Conservation (phyloP, 2,888 invertebrate genomes). For the Catonia carolina region DNA sequence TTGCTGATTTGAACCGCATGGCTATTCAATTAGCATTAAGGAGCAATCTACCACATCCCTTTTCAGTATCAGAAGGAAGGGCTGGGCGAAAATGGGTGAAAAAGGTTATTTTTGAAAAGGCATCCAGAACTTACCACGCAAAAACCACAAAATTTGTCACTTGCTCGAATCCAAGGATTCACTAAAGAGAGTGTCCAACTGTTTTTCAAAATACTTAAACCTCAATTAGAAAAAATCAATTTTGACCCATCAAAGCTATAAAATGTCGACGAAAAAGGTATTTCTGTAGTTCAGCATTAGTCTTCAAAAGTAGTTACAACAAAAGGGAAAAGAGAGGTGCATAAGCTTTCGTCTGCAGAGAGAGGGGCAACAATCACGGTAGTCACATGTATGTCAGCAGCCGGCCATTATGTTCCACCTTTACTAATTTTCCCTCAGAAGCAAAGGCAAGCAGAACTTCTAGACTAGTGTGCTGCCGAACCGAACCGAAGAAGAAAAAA, state of each 20-base stretch:
- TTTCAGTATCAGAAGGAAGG: neutral
- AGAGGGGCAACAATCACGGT: conserved; percentile 35
- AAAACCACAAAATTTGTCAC: conserved; percentile 22
- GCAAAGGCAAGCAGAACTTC: conserved; percentile 36
- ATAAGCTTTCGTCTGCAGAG: conserved; percentile 38
- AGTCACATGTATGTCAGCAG: no score
- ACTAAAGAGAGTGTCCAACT: conserved; percentile 16
- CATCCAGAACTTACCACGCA: conserved; percentile 24
- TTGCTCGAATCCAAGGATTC: conserved; percentile 24
- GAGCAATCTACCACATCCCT: neutral
- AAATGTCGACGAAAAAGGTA: conserved; percentile 40
- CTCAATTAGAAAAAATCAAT: conserved; percentile 30
- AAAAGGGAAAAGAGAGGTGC: conserved; percentile 38
- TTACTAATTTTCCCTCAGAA: conserved; percentile 39
- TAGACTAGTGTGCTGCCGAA: no score
- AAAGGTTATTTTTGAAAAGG: conserved; percentile 19
- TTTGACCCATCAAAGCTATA: conserved; percentile 34
- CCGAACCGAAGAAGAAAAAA: no score
- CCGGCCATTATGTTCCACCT: conserved; percentile 40
- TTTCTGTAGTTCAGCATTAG: conserved; percentile 36
- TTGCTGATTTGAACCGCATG: conserved; percentile 10
- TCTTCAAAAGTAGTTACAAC: conserved; percentile 34
- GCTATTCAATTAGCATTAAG: conserved; percentile 8
- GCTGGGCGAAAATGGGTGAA: conserved; percentile 21
- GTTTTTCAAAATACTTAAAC: conserved; percentile 25